phyloP scores from a whole-genome alignment of 2,797 vertebrate genomes.

The Staurois parvus region DNA sequence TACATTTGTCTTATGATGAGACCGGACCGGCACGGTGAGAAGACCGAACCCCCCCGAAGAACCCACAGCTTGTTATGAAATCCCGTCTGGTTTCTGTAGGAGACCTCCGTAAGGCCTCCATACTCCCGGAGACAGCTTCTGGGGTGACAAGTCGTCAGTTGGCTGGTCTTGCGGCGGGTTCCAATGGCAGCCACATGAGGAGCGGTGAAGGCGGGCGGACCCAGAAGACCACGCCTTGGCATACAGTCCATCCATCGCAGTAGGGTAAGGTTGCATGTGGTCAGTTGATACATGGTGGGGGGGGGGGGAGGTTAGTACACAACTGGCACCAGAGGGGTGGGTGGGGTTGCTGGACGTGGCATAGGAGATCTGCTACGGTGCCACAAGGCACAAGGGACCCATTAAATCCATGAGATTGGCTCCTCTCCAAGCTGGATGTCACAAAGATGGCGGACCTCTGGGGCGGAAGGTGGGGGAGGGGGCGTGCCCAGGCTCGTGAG shows the following conservation, averaged over 20 bases:
- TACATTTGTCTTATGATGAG: background rate
- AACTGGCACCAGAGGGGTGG: conserved; percentile 8
- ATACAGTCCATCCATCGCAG: conserved; percentile 14
- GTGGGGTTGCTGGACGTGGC: background rate
- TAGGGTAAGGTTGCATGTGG: background rate
- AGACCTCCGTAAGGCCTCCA: background rate
- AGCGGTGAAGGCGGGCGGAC: background rate
- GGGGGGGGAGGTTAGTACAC: background rate
- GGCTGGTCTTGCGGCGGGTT: no score
- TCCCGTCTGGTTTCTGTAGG: no score
- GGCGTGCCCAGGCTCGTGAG: background rate
- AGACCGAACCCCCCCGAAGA: no score
- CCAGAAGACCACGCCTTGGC: background rate
- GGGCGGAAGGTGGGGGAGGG: background rate
- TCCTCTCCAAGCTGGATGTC: background rate
- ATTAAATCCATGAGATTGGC: background rate
- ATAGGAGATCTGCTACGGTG: conserved; percentile 35
- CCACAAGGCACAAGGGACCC: conserved; percentile 8
- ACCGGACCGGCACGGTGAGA: background rate
- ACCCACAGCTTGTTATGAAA: no score
- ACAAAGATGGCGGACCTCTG: background rate
- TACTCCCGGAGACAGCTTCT: background rate
- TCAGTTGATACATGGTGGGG: background rate
- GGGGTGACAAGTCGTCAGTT: no score
- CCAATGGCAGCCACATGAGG: background rate